These are phyloP conservation scores for Oenanthe oenanthe DNA, from an alignment of 2,113 vertebrate species.

Conservation along the genomic window DNA sequence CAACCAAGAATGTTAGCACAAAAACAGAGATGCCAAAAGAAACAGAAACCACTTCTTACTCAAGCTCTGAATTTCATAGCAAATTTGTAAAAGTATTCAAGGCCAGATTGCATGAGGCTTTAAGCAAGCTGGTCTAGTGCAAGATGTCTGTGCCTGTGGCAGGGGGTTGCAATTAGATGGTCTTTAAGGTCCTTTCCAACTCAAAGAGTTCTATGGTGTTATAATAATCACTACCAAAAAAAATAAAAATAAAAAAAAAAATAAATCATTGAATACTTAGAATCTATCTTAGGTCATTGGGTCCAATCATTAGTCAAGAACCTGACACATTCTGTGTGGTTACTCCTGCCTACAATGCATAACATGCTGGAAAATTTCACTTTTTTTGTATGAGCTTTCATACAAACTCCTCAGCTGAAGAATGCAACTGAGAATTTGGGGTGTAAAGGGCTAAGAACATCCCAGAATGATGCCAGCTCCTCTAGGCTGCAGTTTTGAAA, in stretches of 20 bases:
- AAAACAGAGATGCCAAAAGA: not conserved
- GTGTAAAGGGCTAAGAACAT: not conserved
- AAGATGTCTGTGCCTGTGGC: not conserved
- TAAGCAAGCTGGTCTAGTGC: not conserved
- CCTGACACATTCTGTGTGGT: not conserved
- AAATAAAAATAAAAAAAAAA: not conserved
- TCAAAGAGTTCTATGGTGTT: not conserved
- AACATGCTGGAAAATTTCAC: not conserved
- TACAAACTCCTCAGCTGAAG: not conserved
- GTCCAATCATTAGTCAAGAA: not conserved
- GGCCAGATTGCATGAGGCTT: not conserved
- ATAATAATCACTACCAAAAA: not conserved
- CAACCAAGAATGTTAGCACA: not conserved
- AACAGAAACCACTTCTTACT: not conserved
- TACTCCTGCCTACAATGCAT: not conserved
- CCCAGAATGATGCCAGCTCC: not conserved
- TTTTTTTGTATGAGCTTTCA: not conserved
- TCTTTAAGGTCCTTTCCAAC: not conserved
- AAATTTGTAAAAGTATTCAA: not conserved
- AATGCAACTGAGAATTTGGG: not conserved
- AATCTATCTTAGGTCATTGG: not conserved
- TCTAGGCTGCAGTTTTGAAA: not conserved
- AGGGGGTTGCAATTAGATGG: not conserved
- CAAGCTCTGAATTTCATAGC: not conserved
- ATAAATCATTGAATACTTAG: no score